phyloP scores from a whole-genome alignment of 1,140 invertebrate genomes.

The Orchesella cincta region DNA sequence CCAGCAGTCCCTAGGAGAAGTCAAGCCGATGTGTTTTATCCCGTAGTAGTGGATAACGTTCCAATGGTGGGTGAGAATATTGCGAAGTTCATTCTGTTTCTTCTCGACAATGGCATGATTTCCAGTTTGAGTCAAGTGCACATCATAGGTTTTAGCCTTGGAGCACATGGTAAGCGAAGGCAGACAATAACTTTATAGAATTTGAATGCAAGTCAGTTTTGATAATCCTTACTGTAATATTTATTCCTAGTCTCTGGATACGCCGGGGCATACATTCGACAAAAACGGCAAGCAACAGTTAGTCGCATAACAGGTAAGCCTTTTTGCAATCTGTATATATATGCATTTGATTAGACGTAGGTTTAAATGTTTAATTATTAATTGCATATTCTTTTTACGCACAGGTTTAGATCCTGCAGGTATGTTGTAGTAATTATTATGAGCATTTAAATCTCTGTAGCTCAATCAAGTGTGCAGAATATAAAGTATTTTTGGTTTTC shows the following conservation, averaged over 20 bases:
- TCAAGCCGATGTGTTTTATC: conserved; percentile 19
- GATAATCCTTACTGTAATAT: neutral
- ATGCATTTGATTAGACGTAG: neutral
- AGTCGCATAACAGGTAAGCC: conserved; percentile 43
- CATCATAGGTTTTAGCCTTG: conserved; percentile 53
- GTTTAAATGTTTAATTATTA: neutral
- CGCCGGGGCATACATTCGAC: conserved; percentile 42
- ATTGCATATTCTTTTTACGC: neutral
- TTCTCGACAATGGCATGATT: conserved; percentile 32
- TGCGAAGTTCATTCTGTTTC: conserved; percentile 40
- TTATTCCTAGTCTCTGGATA: conserved; percentile 44
- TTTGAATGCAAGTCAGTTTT: neutral
- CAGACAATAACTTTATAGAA: neutral
- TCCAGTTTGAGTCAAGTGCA: conserved; percentile 49
- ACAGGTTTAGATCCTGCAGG: conserved; percentile 8
- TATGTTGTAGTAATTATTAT: too few relatives aligned
- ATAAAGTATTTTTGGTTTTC: too few relatives aligned
- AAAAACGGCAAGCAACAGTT: conserved; percentile 11
- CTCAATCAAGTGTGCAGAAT: too few relatives aligned
- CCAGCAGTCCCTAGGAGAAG: neutral
- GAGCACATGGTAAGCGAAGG: conserved; percentile 47
- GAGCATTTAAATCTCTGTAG: too few relatives aligned
- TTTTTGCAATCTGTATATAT: neutral
- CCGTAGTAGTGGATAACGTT: conserved; percentile 18
- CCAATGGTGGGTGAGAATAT: conserved; percentile 41